A percentile compares a stretch with the other conserved stretches of the same genome.
These are phyloP conservation scores for Tapera naevia DNA, from an alignment of 2,797 vertebrate species.

Conservation along the genomic window DNA sequence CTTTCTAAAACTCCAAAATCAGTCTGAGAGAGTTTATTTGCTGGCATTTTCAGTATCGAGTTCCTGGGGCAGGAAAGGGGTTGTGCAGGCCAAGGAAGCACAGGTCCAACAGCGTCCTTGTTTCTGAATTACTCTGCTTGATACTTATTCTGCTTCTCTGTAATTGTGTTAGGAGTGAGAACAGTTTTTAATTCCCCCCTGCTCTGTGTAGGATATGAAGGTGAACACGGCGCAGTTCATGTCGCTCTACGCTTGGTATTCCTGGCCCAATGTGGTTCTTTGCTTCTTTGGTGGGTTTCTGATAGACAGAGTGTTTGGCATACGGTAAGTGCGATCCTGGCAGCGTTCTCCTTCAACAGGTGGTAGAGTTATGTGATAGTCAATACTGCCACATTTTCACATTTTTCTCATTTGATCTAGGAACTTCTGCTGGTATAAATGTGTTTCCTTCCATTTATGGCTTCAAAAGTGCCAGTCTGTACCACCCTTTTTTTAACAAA, in stretches of 20 bases:
- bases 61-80: neutral
- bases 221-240: constrained; percentile 91
- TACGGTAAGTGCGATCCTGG: constrained; percentile 79
- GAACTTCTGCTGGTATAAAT: fast-evolving
- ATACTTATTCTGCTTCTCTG: fast-evolving
- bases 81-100: fast-evolving
- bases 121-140: fast-evolving
- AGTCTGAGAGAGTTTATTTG: no score
- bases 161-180: neutral
- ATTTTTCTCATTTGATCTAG: fast-evolving
- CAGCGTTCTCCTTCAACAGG: fast-evolving
- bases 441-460: neutral
- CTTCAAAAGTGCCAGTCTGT: fast-evolving
- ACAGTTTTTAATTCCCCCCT: fast-evolving
- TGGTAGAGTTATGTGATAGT: no score
- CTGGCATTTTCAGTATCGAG: neutral
- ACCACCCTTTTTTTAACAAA: fast-evolving
- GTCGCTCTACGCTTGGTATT: constrained; percentile 97
- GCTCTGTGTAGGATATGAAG: constrained; percentile 84
- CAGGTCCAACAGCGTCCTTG: neutral
- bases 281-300: constrained; percentile 97
- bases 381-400: no score
- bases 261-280: constrained; percentile 97
- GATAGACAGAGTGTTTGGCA: constrained; percentile 94
- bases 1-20: no score